phyloP scores from a whole-genome alignment of 2,797 vertebrate genomes.

The Mareca penelope region DNA sequence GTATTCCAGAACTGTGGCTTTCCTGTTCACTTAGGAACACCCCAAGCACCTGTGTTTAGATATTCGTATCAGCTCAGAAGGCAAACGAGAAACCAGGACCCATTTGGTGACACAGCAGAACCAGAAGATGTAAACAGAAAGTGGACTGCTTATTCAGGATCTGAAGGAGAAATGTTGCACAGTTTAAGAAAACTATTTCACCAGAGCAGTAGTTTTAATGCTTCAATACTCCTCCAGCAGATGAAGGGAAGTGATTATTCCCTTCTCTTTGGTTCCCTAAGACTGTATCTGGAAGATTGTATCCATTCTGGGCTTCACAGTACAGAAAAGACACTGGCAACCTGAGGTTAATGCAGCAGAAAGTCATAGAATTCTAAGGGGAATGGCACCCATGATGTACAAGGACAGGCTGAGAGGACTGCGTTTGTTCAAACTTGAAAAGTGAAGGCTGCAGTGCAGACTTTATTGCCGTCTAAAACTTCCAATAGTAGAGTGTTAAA shows the following conservation, averaged over 20 bases:
- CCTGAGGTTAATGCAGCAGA: neutral
- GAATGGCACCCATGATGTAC: rapidly evolving
- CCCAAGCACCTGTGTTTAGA: neutral
- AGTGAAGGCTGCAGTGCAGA: neutral
- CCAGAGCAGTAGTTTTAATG: neutral
- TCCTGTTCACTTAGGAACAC: neutral
- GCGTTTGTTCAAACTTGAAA: neutral
- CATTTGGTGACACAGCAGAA: neutral
- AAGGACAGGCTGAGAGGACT: neutral
- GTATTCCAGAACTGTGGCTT: neutral
- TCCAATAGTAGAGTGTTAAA: neutral
- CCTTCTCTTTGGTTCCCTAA: neutral
- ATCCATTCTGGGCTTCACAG: neutral
- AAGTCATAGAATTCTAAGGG: neutral
- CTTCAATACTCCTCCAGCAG: neutral
- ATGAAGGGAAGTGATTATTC: neutral
- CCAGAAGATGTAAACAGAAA: neutral
- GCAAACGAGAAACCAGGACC: neutral
- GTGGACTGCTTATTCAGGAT: neutral
- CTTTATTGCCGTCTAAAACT: neutral
- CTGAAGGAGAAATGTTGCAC: neutral
- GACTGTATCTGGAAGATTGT: neutral
- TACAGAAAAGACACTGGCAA: neutral
- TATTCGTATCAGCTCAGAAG: neutral
- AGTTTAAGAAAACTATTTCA: neutral